Evolutionary conservation across 2,888 invertebrate genomes (phyloP).

Genomic region (Drosophila bunnanda): DNA sequence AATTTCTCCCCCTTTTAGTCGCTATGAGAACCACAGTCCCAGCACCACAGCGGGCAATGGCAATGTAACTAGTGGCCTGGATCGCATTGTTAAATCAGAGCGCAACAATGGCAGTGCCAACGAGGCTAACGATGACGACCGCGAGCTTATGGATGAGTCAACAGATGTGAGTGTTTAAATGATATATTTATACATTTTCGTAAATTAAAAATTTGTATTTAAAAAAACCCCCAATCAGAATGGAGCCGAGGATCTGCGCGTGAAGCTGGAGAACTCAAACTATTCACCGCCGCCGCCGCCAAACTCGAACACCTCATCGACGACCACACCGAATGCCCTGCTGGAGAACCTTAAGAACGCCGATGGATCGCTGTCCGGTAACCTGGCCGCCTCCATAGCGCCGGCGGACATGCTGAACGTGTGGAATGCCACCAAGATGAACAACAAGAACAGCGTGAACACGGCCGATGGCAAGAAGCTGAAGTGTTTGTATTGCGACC

Average conservation of each 20-base stretch:
- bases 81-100: constrained; percentile 83
- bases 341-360: constrained; percentile 83
- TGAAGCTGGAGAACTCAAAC: constrained; percentile 87
- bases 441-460: constrained; percentile 90
- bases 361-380: constrained; percentile 82
- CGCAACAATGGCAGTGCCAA: constrained; percentile 85
- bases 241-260: constrained; percentile 89
- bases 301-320: constrained; percentile 86
- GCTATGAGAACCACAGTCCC: constrained; percentile 85
- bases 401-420: constrained; percentile 87
- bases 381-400: constrained; percentile 84
- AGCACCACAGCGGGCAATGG: constrained; percentile 84
- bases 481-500: constrained; percentile 96
- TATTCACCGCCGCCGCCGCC: constrained; percentile 87
- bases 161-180: constrained; percentile 79
- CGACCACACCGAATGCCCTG: constrained; percentile 86
- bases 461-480: constrained; percentile 95
- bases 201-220: too few species aligned
- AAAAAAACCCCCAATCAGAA: constrained; percentile 62
- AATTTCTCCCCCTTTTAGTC: constrained; percentile 58
- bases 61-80: constrained; percentile 71
- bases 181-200: background rate
- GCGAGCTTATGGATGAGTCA: constrained; percentile 83
- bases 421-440: constrained; percentile 88
- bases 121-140: constrained; percentile 84